phyloP scores from a whole-genome alignment of 2,888 invertebrate genomes.

The Pomacea canaliculata region DNA sequence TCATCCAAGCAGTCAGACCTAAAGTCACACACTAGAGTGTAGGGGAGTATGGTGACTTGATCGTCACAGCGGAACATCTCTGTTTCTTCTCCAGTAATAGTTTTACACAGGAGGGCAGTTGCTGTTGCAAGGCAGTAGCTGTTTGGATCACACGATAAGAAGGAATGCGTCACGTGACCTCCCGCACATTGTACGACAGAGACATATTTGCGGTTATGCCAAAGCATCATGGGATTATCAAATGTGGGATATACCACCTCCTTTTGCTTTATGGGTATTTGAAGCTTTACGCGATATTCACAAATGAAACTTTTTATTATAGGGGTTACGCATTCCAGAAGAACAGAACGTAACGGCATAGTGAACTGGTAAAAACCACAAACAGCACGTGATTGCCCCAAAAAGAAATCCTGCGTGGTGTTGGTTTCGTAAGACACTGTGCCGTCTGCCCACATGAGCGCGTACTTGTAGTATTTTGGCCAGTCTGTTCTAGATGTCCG shows the following conservation, averaged over 20 bases:
- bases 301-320: not conserved
- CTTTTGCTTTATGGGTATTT: not conserved
- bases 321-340: not conserved
- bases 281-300: not conserved
- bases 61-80: conserved; percentile 8
- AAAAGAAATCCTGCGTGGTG: not conserved
- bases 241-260: not conserved
- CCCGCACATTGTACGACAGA: not conserved
- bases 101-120: not conserved
- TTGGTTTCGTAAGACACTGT: not conserved
- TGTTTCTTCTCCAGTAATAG: too few relatives aligned
- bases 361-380: not conserved
- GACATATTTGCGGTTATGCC: not conserved
- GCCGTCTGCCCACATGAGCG: not conserved
- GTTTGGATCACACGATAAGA: conserved; percentile 15
- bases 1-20: conserved; percentile 32
- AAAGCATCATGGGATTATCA: not conserved
- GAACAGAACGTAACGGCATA: not conserved
- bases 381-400: not conserved
- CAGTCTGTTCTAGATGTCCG: not conserved
- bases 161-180: conserved; percentile 2
- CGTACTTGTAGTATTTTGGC: not conserved
- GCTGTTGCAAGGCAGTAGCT: not conserved
- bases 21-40: conserved; percentile 54
- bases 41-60: not conserved